Base-by-base conservation (phyloP, 2,888 invertebrate genomes). In the Ormyrus rosae region DNA sequence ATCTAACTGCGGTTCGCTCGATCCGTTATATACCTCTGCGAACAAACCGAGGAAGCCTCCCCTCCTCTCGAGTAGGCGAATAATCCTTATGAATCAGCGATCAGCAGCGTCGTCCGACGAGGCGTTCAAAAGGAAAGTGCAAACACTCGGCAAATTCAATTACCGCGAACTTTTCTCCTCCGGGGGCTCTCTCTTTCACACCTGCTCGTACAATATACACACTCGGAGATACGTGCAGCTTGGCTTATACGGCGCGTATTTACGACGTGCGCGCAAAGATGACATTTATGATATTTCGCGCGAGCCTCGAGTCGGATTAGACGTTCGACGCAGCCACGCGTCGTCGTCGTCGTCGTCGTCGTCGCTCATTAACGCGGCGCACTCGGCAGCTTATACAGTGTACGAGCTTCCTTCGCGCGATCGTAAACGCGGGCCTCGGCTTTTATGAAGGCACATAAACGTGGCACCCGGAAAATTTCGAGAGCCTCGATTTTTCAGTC, bases 251-350 rank as follows among this genome's bases (percentile, higher is more conserved):
- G 46, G 63, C 46, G 19, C 60, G 60, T 61, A 61, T 61, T 61
- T 19, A 61, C 19, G 60, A 19, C 60, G 60, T 19, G 60, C 9
- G 34, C 9, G 63, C 63, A 63, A 45, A 46, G 63, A 63, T 63
- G 63, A 63, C 63, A 63, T 34, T 63, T 63, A 63, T 63, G 63
- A 63, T 60, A 19, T 63, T 45, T 46, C 63, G 11, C 63, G 56
- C 56, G 34, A 34, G 34, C 34, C 34, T 34, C 56, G 11, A 8
- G 63, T 34, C 46, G 63, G 63, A 63, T 63, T 63, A 63, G 63
- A 63, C 46, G 46, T 63, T 63, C 46, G 63, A 63, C 46, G 45
- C 60, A 3, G 13, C 34, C 34, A 8, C 60, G 34, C 60, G 60
- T 8, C 60, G 19, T 60, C 60, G 13, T 60, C 9, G 45, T 45